Percentiles rank a stretch among this genome's conserved stretches.
phyloP scores from a whole-genome alignment of 2,113 vertebrate genomes.

The Maccullochella peelii region DNA sequence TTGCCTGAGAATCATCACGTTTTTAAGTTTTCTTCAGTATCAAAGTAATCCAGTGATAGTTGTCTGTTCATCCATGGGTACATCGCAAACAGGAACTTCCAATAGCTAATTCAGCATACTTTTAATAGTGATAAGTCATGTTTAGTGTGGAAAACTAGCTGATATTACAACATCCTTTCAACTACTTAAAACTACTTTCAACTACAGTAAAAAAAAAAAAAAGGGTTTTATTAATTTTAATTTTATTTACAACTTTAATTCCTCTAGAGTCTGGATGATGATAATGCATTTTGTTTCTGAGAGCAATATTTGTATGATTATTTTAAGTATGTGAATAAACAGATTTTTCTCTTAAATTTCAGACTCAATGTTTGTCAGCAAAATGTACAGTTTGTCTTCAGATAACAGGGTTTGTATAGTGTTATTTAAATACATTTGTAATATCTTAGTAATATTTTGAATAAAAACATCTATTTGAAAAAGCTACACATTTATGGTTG shows the following conservation, averaged over 20 bases:
- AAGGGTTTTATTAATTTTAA: no score
- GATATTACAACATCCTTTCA: not conserved
- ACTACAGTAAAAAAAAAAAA: not conserved
- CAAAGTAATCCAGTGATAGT: not conserved
- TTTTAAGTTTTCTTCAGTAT: not conserved
- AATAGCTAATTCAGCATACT: not conserved
- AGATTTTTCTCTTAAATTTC: not conserved
- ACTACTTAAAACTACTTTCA: not conserved
- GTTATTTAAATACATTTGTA: constrained; percentile 16
- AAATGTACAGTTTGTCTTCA: not conserved
- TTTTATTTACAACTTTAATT: constrained; percentile 21
- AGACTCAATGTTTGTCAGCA: not conserved
- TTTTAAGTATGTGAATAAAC: not conserved
- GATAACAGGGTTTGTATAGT: not conserved
- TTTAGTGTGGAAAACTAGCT: no score
- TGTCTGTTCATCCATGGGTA: not conserved
- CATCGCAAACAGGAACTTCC: no score
- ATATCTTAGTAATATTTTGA: constrained; percentile 1
- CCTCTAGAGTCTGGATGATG: constrained; percentile 13
- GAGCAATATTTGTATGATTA: not conserved
- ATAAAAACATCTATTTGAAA: constrained; percentile 13
- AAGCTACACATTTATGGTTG: not conserved
- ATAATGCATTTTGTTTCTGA: not conserved
- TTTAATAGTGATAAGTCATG: not conserved
- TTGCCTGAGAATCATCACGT: not conserved